A percentile compares a stretch with the other conserved stretches of the same genome.
phyloP scores from a whole-genome alignment of 2,888 invertebrate species.

The Patella pellucida region DNA sequence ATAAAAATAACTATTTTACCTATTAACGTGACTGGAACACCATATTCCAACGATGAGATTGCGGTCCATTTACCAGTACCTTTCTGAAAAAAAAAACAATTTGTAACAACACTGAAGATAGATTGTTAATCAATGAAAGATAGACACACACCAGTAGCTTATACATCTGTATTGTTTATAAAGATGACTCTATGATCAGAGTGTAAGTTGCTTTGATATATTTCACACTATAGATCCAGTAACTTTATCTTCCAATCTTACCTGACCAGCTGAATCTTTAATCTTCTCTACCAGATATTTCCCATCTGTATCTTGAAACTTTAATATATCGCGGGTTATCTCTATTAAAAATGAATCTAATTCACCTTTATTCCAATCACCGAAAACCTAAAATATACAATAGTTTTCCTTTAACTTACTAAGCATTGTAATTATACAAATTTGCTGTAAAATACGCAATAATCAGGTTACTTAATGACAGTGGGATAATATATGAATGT shows the following conservation, averaged over 20 bases:
- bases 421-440: too few relatives aligned
- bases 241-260: slow-evolving; percentile 24
- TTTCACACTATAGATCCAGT: too few relatives aligned
- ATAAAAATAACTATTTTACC: slow-evolving; percentile 70
- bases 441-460: too few relatives aligned
- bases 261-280: slow-evolving; percentile 89
- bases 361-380: slow-evolving; percentile 95
- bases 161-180: not conserved
- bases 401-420: too few relatives aligned
- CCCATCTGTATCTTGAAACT: slow-evolving; percentile 87
- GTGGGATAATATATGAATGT: too few relatives aligned
- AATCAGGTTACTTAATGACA: too few relatives aligned
- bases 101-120: not conserved
- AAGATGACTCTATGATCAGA: not conserved
- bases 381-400: slow-evolving; percentile 77
- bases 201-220: too few relatives aligned
- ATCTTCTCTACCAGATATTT: slow-evolving; percentile 89
- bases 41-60: slow-evolving; percentile 94
- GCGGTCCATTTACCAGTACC: slow-evolving; percentile 99
- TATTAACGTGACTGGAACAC: slow-evolving; percentile 96
- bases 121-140: not conserved
- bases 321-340: slow-evolving; percentile 94
- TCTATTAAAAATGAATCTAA: slow-evolving; percentile 94
- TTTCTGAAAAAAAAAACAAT: slow-evolving; percentile 77
- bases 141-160: not conserved